Conservation (phyloP, 2,797 vertebrate species). For the Gorsachius magnificus region DNA sequence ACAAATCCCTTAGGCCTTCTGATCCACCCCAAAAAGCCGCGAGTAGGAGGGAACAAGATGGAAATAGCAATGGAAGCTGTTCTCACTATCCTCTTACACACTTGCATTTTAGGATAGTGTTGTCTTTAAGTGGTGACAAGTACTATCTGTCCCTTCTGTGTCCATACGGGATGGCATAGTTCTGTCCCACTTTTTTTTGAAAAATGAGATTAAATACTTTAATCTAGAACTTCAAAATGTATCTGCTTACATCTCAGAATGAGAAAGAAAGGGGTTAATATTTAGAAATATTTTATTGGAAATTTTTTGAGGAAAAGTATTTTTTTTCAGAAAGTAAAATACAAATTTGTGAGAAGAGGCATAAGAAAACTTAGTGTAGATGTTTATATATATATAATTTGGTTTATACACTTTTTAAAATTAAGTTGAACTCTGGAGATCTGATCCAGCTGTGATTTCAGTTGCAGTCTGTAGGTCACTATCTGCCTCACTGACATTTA, state of each 20-base stretch:
- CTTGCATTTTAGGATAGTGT: background rate
- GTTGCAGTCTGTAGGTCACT: background rate
- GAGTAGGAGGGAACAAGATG: background rate
- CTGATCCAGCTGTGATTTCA: background rate
- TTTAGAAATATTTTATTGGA: background rate
- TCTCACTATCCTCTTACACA: background rate
- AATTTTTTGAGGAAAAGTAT: background rate
- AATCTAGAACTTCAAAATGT: background rate
- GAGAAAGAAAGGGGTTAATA: background rate
- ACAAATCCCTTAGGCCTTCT: background rate
- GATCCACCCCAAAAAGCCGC: background rate
- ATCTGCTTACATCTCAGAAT: background rate
- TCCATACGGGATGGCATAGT: background rate
- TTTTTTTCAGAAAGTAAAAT: background rate
- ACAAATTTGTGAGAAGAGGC: background rate
- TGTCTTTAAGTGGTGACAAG: background rate
- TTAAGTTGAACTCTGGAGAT: background rate
- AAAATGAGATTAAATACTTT: background rate
- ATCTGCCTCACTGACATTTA: background rate
- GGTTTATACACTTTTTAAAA: background rate
- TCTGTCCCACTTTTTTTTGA: background rate
- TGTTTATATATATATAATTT: background rate
- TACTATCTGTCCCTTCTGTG: background rate
- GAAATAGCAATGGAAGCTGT: background rate
- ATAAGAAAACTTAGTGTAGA: background rate